Conservation (phyloP, 2,888 invertebrate genomes). For the Eristalis tenax region DNA sequence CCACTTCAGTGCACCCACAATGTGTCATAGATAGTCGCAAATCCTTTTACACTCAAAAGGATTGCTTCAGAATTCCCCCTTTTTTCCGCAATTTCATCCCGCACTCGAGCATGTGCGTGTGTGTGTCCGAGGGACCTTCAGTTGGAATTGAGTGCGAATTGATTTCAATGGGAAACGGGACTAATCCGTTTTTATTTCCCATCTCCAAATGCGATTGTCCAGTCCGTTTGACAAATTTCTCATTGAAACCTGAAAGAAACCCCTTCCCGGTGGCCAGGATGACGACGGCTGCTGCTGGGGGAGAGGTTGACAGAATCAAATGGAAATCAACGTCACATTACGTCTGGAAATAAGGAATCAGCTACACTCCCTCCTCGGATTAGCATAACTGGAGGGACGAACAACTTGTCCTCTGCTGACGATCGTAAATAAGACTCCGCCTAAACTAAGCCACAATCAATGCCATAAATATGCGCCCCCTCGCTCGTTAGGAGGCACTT, state of each 20-base stretch:
- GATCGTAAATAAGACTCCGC: constrained; percentile 15
- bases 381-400: neutral
- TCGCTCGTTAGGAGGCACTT: constrained; percentile 18
- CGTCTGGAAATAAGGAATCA: neutral
- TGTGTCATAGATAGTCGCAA: neutral
- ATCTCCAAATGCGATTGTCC: constrained; percentile 2
- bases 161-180: constrained; percentile 18
- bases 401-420: neutral
- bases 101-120: neutral
- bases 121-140: neutral
- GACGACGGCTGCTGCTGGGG: too few relatives aligned
- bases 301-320: neutral
- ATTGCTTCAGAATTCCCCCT: neutral
- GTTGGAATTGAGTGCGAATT: constrained; percentile 5
- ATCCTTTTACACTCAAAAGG: neutral
- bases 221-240: constrained; percentile 16
- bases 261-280: neutral
- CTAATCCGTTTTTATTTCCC: constrained; percentile 8
- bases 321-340: neutral
- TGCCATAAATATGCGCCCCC: constrained; percentile 38
- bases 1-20: neutral
- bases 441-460: constrained; percentile 33
- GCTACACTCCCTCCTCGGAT: neutral
- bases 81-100: neutral
- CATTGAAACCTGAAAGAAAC: neutral